A percentile compares a stretch with the other conserved stretches of the same genome.
phyloP scores from a whole-genome alignment of 2,888 invertebrate species.

The Bimastos eiseni region DNA sequence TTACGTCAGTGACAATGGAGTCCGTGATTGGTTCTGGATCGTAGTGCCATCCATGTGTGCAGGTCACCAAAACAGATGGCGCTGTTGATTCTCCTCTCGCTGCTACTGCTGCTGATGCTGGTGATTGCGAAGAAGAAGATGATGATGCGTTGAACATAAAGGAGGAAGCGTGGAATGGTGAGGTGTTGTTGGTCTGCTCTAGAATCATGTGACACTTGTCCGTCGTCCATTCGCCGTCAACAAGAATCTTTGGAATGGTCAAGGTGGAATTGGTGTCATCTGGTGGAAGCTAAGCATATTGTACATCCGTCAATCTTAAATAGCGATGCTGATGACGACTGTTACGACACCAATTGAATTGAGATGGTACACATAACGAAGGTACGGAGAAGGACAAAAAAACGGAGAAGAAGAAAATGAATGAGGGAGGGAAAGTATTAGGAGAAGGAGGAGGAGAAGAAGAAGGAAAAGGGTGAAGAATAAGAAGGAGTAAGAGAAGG shows the following conservation, averaged over 20 bases:
- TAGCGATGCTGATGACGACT: background rate
- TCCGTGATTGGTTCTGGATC: conserved; percentile 37
- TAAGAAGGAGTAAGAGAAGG: too few relatives aligned
- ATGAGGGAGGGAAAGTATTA: too few relatives aligned
- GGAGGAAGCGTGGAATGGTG: background rate
- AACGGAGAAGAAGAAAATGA: background rate
- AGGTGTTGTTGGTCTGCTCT: background rate
- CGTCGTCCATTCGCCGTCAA: conserved; percentile 25
- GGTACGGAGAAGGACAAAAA: background rate
- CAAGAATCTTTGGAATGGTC: conserved; percentile 30
- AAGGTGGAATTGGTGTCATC: conserved; percentile 32
- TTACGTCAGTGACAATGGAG: conserved; percentile 45
- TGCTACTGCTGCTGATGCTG: background rate
- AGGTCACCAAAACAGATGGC: conserved; percentile 13
- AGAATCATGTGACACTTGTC: conserved; percentile 39
- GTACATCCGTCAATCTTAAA: background rate
- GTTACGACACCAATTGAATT: background rate
- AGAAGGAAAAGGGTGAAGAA: too few relatives aligned
- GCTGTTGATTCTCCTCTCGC: background rate
- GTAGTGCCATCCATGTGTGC: conserved; percentile 44
- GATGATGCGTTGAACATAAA: background rate
- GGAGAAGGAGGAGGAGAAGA: too few relatives aligned
- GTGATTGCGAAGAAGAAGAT: background rate
- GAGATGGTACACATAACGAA: background rate
- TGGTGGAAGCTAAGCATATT: background rate